Percentiles rank a stretch among this genome's conserved stretches.
Evolutionary conservation across 2,888 invertebrate genomes (phyloP).

Genomic region (Dendrolimus pini): DNA sequence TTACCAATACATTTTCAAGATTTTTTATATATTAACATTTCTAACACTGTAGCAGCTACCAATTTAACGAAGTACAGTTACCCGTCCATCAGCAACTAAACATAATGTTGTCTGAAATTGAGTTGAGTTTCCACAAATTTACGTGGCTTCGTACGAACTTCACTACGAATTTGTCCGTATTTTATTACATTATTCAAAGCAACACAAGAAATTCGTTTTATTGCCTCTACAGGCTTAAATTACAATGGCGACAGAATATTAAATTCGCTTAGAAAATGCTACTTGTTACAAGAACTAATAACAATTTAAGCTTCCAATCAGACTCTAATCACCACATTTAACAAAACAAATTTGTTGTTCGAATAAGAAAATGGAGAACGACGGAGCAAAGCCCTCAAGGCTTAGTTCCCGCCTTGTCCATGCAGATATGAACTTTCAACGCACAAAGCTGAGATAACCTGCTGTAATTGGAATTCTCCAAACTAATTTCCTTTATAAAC

Average conservation of each 20-base stretch:
- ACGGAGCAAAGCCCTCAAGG: background rate
- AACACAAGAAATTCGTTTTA: background rate
- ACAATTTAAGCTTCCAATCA: conserved; percentile 53
- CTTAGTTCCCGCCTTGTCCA: background rate
- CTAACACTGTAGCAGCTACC: too few species aligned
- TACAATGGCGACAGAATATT: conserved; percentile 23
- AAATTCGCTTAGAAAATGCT: conserved; percentile 24
- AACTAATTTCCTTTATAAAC: conserved; percentile 6
- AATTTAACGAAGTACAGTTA: too few species aligned
- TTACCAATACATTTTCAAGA: too few species aligned
- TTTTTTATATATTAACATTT: too few species aligned
- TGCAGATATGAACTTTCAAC: conserved; percentile 8
- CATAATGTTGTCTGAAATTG: background rate
- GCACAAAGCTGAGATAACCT: conserved; percentile 8
- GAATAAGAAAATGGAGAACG: conserved; percentile 17
- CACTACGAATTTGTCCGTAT: background rate
- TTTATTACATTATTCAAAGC: background rate
- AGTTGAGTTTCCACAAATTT: conserved; percentile 1
- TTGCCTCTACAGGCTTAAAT: conserved; percentile 9
- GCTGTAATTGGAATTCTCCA: conserved; percentile 8
- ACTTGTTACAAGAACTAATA: conserved; percentile 29
- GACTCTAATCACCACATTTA: conserved; percentile 29
- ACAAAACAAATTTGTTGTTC: conserved; percentile 24
- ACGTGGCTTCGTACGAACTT: background rate
- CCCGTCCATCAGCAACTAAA: too few species aligned